These are phyloP conservation scores for Liodrosophila aerea DNA, from an alignment of 2,888 invertebrate genomes.

Conservation along the genomic window DNA sequence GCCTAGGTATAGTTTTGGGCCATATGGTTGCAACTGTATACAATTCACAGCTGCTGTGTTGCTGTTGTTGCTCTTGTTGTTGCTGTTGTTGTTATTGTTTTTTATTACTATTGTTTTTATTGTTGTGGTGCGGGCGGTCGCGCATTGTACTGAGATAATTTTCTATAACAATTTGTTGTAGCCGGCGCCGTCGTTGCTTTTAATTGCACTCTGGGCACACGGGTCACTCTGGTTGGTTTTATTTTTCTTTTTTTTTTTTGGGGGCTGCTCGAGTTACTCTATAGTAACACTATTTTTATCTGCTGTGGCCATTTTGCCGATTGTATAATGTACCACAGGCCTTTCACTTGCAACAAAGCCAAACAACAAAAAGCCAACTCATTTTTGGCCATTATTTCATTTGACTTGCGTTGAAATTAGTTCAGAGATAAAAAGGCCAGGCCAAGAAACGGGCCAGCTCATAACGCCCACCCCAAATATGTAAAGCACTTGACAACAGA, in stretches of 20 bases:
- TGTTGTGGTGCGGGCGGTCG: slow-evolving; percentile 62
- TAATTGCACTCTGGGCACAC: slow-evolving; percentile 56
- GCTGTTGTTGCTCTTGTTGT: slow-evolving; percentile 27
- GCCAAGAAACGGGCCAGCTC: slow-evolving; percentile 28
- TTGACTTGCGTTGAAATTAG: slow-evolving; percentile 62
- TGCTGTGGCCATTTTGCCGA: slow-evolving; percentile 29
- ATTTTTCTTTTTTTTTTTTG: not conserved
- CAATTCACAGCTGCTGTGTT: slow-evolving; percentile 52
- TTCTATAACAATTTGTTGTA: slow-evolving; percentile 73
- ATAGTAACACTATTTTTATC: too few relatives aligned
- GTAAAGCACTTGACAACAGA: slow-evolving; percentile 59
- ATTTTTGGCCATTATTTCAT: slow-evolving; percentile 68
- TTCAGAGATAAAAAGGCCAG: slow-evolving; percentile 41
- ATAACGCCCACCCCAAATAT: slow-evolving; percentile 60
- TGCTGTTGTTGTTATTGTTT: slow-evolving; percentile 26
- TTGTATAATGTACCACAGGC: slow-evolving; percentile 67
- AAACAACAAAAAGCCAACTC: slow-evolving; percentile 58
- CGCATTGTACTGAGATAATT: slow-evolving; percentile 55
- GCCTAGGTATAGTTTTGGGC: slow-evolving; percentile 29
- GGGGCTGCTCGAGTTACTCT: slow-evolving; percentile 34
- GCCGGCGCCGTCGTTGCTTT: slow-evolving; percentile 57
- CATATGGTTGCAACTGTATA: slow-evolving; percentile 52
- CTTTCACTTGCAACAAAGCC: slow-evolving; percentile 61
- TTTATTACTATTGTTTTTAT: slow-evolving; percentile 3
- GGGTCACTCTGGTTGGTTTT: slow-evolving; percentile 41